Base-by-base conservation (phyloP, 2,113 vertebrate species). In the Alouatta palliata region DNA sequence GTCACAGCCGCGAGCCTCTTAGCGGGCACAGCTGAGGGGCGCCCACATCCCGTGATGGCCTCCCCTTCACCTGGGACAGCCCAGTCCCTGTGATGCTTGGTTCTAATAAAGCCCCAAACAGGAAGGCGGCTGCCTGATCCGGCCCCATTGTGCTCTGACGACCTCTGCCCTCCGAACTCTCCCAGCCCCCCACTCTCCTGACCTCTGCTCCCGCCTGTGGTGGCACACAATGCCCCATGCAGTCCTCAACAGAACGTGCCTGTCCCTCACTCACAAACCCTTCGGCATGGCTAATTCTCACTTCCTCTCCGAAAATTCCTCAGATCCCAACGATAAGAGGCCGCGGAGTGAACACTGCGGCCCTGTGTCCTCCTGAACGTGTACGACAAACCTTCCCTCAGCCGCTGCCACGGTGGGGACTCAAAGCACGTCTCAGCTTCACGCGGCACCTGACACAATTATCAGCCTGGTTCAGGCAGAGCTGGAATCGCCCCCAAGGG, bases 391-490 rank as follows among this genome's bases (percentile, higher is more conserved):
- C n/a, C 70, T 73, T 20, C 70, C 45, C 47, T 71, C 66, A 1
- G 66, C 27, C 17, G 3, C 25, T 2, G n/a, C 16, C 37, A 9
- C 10, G 61, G 30, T 9, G 13, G 32, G 61, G 85, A 16, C 23
- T 87, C 23, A 2, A 23, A n/a, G 35, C 45, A 11, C 1, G 19
- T 6, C 54, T 37, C 25, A 21, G 56, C 91, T 49, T 37, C 35
- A 30, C 11, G 3, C 0, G 2, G 32, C 21, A 61, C 37, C 35
- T 23, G 6, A 1, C 3, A 16, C 32, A 0, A 30, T 25, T 25
- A 23, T 11, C 27, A 30, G 61, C 52, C 49, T 6, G 52, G 52
- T 49, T 49, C 49, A 14, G 49, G 2, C 27, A 8, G 8, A 7
- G 32, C 66, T 17, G 32, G 40, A 71, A 70, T 35, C 35, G 7